Conservation (phyloP, 1,140 invertebrate species). For the Calycopis cecrops region DNA sequence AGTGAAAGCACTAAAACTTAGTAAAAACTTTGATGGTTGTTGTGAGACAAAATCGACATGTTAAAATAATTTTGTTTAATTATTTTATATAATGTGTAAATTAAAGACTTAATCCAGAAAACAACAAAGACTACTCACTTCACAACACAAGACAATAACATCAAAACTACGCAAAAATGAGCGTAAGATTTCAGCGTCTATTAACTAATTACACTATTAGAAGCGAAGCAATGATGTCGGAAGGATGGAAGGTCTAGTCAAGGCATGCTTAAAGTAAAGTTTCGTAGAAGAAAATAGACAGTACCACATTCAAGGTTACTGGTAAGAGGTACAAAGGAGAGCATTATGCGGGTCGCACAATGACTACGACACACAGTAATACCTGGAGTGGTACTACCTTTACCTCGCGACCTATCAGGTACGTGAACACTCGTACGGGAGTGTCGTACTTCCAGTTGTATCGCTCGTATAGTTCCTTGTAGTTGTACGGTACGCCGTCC, state of each 20-base stretch:
- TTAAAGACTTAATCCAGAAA: neutral
- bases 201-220: conserved; percentile 14
- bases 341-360: conserved; percentile 72
- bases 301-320: conserved; percentile 72
- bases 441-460: conserved; percentile 89
- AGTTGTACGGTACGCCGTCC: conserved; percentile 96
- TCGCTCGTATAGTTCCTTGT: conserved; percentile 91
- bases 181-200: neutral
- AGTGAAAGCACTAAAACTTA: too few relatives aligned
- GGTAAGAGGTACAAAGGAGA: conserved; percentile 55
- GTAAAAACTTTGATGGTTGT: too few relatives aligned
- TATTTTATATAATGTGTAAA: too few relatives aligned
- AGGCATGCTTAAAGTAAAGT: conserved; percentile 9
- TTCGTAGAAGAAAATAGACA: conserved; percentile 31
- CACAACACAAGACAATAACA: conserved; percentile 1
- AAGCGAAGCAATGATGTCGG: conserved; percentile 36
- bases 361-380: conserved; percentile 73
- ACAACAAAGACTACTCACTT: neutral
- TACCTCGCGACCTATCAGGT: conserved; percentile 95
- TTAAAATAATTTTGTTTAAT: too few relatives aligned
- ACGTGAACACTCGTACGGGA: conserved; percentile 97
- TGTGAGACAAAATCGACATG: too few relatives aligned
- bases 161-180: conserved; percentile 17
- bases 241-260: conserved; percentile 12
- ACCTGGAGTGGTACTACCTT: conserved; percentile 73